Conservation (phyloP, 2,797 vertebrate species). For the Phoeniculus purpureus region DNA sequence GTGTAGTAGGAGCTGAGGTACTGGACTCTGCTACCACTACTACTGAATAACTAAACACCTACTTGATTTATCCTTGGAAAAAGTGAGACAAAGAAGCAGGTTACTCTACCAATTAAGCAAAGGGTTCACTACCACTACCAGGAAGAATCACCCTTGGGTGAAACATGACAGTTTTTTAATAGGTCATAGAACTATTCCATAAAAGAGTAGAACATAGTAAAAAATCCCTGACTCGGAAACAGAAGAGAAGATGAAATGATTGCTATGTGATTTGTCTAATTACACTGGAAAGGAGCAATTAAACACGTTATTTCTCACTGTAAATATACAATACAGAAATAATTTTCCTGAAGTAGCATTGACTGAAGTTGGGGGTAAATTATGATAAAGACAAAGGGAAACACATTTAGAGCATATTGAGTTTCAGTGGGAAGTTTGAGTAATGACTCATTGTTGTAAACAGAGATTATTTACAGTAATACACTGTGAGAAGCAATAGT, state of each 20-base stretch:
- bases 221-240: neutral
- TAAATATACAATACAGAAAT: neutral
- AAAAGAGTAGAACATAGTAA: neutral
- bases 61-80: neutral
- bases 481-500: neutral
- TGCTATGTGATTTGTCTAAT: neutral
- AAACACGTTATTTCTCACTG: neutral
- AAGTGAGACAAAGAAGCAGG: neutral
- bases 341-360: slow-evolving; percentile 21
- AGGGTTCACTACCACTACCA: neutral
- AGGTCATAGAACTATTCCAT: neutral
- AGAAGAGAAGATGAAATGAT: neutral
- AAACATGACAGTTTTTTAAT: neutral
- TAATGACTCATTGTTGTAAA: slow-evolving; percentile 29
- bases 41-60: neutral
- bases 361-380: slow-evolving; percentile 10
- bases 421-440: slow-evolving; percentile 41
- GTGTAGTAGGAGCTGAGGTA: neutral
- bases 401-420: neutral
- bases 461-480: slow-evolving; percentile 46
- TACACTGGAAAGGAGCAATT: neutral
- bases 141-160: neutral
- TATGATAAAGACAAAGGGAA: neutral
- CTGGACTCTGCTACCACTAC: neutral
- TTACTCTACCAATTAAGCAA: neutral